Conservation (phyloP, 2,113 vertebrate species). For the Nothoprocta pentlandii region DNA sequence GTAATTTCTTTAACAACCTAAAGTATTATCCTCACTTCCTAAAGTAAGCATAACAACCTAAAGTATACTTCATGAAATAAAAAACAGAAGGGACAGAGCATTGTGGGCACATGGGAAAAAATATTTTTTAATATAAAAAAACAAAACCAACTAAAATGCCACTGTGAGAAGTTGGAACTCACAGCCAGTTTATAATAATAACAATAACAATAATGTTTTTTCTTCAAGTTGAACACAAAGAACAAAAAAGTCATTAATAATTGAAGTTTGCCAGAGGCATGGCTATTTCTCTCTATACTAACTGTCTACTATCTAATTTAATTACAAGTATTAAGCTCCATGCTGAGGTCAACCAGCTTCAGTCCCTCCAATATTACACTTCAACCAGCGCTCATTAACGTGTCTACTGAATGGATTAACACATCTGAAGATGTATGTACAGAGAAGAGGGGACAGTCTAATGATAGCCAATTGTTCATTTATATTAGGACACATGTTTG, state of each 20-base stretch:
- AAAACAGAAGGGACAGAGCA: not conserved
- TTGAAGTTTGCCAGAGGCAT: constrained; percentile 82
- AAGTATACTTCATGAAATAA: not conserved
- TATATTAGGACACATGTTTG: constrained; percentile 72
- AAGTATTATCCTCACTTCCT: not conserved
- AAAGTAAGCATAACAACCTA: not conserved
- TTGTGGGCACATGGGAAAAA: constrained; percentile 24
- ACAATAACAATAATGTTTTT: constrained; percentile 47
- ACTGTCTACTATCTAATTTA: constrained; percentile 83
- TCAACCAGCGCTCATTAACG: constrained; percentile 85
- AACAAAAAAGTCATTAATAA: constrained; percentile 81
- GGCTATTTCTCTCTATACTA: constrained; percentile 83
- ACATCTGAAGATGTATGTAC: constrained; percentile 85
- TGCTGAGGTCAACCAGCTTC: constrained; percentile 82
- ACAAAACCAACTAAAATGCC: constrained; percentile 4
- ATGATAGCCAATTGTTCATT: constrained; percentile 83
- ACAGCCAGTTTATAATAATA: constrained; percentile 59
- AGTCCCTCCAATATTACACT: constrained; percentile 84
- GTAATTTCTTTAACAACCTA: not conserved
- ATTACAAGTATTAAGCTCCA: constrained; percentile 86
- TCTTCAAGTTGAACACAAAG: constrained; percentile 75
- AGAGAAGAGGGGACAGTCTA: constrained; percentile 79
- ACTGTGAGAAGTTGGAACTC: constrained; percentile 58
- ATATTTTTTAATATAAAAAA: constrained; percentile 5
- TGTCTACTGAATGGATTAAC: constrained; percentile 87